Evolutionary conservation across 2,797 vertebrate species (phyloP).

Genomic region (Pipistrellus kuhlii): DNA sequence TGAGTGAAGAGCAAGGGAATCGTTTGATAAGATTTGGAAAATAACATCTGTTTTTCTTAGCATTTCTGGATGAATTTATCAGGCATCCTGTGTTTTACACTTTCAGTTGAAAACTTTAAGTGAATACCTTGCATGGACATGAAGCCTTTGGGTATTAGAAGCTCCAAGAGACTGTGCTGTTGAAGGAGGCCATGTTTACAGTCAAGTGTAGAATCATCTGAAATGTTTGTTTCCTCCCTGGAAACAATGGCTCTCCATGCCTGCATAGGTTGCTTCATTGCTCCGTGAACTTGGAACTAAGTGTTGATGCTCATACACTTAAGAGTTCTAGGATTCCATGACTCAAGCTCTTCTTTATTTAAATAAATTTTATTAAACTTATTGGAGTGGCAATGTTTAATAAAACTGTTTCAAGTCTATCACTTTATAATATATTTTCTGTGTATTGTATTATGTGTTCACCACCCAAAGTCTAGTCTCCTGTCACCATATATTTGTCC

Average conservation of each 20-base stretch:
- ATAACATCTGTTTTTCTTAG: constrained; percentile 75
- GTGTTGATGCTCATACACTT: not conserved
- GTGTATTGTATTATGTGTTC: not conserved
- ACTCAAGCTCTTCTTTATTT: not conserved
- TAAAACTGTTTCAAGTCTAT: not conserved
- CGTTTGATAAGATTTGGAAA: constrained; percentile 77
- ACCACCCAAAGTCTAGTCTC: not conserved
- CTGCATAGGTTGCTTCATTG: not conserved
- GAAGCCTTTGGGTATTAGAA: not conserved
- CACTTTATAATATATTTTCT: not conserved
- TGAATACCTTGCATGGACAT: not conserved
- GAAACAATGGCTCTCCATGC: not conserved
- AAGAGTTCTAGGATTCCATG: not conserved
- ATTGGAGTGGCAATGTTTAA: not conserved
- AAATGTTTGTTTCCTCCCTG: constrained; percentile 42
- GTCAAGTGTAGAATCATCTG: not conserved
- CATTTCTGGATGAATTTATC: constrained; percentile 74
- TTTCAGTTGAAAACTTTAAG: constrained; percentile 68
- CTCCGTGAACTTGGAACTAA: not conserved
- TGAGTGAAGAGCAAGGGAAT: constrained; percentile 66
- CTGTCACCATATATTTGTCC: not conserved
- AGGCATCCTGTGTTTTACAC: constrained; percentile 77
- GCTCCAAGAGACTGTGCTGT: not conserved
- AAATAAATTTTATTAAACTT: not conserved
- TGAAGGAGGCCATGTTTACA: constrained; percentile 14